Conservation (phyloP, 2,797 vertebrate species). For the Emydoidea blandingii region DNA sequence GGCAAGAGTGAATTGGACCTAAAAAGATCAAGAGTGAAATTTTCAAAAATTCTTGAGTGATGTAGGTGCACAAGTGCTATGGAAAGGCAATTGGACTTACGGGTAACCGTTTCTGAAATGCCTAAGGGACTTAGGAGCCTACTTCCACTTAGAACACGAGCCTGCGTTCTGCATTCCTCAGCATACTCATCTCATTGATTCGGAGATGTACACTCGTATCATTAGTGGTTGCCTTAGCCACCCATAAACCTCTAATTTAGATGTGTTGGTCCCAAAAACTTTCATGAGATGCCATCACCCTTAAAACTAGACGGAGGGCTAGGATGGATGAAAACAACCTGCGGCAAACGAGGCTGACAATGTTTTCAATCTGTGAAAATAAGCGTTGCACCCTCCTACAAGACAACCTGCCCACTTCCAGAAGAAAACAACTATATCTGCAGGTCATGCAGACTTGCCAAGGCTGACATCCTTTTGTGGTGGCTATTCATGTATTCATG, state of each 20-base stretch:
- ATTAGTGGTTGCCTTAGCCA: not conserved
- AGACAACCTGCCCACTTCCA: not conserved
- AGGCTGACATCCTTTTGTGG: not conserved
- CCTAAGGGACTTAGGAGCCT: not conserved
- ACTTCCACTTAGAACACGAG: not conserved
- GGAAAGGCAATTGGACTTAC: not conserved
- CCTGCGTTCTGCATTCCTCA: not conserved
- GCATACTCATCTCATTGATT: not conserved
- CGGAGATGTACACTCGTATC: not conserved
- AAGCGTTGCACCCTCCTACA: not conserved
- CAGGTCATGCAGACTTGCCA: not conserved
- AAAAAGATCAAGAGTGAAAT: not conserved
- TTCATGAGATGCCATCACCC: not conserved
- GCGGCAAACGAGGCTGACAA: not conserved
- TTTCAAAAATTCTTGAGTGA: not conserved
- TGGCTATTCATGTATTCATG: not conserved
- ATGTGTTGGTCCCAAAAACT: not conserved
- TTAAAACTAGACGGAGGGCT: not conserved
- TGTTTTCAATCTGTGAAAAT: not conserved
- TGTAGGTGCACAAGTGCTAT: not conserved
- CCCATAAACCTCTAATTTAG: not conserved
- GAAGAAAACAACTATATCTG: not conserved
- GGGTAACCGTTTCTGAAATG: not conserved
- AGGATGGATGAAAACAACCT: not conserved
- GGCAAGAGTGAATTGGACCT: not conserved